Base-by-base conservation (phyloP, 2,888 invertebrate genomes). In the Euplexia lucipara region DNA sequence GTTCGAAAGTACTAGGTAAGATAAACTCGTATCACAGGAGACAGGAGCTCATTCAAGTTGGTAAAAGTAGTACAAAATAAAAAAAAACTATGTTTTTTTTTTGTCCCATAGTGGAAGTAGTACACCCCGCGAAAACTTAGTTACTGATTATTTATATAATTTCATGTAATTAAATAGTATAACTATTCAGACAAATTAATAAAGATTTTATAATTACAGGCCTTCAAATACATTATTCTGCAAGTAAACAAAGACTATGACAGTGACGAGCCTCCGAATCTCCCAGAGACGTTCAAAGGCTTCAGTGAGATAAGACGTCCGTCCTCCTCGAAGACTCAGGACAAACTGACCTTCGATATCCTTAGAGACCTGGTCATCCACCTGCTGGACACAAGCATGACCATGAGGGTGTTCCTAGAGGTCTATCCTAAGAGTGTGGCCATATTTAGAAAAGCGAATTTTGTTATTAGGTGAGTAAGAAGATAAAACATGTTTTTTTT, bases 331-430 rank as follows among this genome's bases (percentile, higher is more conserved):
- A 90, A 90, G 70, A 68, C 53, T 3, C 84, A 81, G 0, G 92
- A 92, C 18, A 88, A 90, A 62, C 85, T 96, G 45, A 94, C 94
- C 0, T 88, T 95, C 35, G 87, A 90, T 2, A 88, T 93, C 0
- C 90, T 97, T n/a, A 95, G 96, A 71, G 98, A 98, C 85, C 86
- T 97, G 35, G 94, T 97, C 0, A 86, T 97, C 42, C 97, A 97
- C 81, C 87, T 97, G 39, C 85, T 97, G 60, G 98, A 98, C 84
- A 96, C 96, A 14, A 95, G 97, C 0, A 96, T 96, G 83, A 97
- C 97, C 0, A 83, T 98, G 51, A 95, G 96, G 82, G 91, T 97
- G 77, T 97, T 98, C 64, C 81, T 98, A n/a, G 96, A 97, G 57
- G 93, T 96, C 0, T 97, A 97, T 83, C 96, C 97, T 0, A 92